Base-by-base conservation (phyloP, 2,888 invertebrate species). In the Leptopilina myrica region DNA sequence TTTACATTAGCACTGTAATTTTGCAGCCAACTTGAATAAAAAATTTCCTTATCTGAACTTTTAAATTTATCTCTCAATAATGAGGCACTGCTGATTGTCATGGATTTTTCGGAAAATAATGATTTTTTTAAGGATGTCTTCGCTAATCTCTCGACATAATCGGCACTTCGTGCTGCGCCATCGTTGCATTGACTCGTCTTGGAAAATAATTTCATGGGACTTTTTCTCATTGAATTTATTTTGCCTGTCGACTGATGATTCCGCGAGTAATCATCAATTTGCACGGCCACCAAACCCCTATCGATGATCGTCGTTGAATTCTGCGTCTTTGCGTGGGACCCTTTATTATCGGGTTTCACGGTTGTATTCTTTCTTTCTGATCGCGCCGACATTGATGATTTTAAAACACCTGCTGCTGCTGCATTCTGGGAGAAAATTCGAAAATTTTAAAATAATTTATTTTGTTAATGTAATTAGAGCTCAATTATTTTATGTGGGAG, bases 21-120 rank as follows among this genome's bases (percentile, higher is more conserved):
- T 64, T 86, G 86, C 26, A 88, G 83, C 88, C 88, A 88, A 9
- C 76, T 82, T 15, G 86, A 83, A 59, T 88, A 88, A 53, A 88
- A n/a, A 5, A 87, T 79, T n/a, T 78, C 79, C 59, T 88, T 88
- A 64, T 85, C 88, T 3, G 85, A 76, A 77, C 83, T 85, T 26
- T 79, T 64, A n/a, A 40, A 64, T 73, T 49, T 40, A 49, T 53
- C 49, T 20, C 15, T 20, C 20, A 62, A 2, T 15, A 20, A 15
- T 8, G 62, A 20, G 1, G 62, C 15, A 20, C 62, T 62, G 8
- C 9, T 15, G 8, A 62, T 62, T 20, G 62, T 6, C 20, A 1
- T 62, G 1, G 8, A 20, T 8, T 20, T 20, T 62, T 62, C 9
- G 1, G 11, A 2, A 49, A 11, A 49, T 49, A 11, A 8, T n/a